Conservation (phyloP, 2,113 vertebrate species). For the Sebastes schlegelii region DNA sequence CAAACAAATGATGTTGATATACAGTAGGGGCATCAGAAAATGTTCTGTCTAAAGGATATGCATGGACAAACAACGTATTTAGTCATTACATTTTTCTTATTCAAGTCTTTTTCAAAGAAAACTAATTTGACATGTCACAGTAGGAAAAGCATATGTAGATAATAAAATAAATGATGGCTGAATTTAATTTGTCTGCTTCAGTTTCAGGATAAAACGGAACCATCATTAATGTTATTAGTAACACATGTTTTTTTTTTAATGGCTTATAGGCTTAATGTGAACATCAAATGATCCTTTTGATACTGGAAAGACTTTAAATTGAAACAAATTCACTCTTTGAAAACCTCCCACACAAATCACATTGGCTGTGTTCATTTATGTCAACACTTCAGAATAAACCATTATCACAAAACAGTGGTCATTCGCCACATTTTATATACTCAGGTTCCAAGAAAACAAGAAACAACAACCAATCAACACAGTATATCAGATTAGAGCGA, state of each 20-base stretch:
- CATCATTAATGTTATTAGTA: neutral
- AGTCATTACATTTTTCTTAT: neutral
- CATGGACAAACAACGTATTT: neutral
- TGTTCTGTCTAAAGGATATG: neutral
- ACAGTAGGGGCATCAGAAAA: neutral
- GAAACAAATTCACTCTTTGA: conserved; percentile 9
- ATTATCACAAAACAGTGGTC: neutral
- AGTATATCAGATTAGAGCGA: neutral
- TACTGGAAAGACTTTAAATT: neutral
- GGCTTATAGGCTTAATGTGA: neutral
- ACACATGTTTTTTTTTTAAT: neutral
- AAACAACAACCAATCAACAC: neutral
- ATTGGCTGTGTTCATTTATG: conserved; percentile 6
- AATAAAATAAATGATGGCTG: neutral
- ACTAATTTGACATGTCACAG: neutral
- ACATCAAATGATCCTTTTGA: neutral
- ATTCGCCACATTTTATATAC: neutral
- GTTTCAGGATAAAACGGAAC: neutral
- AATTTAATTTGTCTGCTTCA: neutral
- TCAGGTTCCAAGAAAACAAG: neutral
- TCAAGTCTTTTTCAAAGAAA: neutral
- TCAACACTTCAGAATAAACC: neutral
- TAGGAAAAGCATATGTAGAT: neutral
- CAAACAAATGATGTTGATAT: neutral
- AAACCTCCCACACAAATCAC: conserved; percentile 15